Conservation (phyloP, 2,797 vertebrate species). For the Eurystomus glaucurus region DNA sequence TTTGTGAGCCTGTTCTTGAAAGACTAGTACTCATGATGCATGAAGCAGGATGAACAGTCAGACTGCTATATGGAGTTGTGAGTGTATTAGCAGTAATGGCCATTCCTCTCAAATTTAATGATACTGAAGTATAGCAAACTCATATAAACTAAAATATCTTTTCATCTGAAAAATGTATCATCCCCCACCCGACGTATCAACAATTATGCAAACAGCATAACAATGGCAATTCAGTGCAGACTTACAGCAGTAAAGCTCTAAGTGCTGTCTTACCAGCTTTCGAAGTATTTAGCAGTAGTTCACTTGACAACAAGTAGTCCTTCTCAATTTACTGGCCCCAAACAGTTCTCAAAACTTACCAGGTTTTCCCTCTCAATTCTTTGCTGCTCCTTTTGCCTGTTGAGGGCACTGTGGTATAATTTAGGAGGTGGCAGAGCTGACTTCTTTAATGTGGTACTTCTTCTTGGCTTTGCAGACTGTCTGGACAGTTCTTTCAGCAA, state of each 20-base stretch:
- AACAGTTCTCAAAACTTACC: conserved; percentile 83
- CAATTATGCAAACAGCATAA: neutral
- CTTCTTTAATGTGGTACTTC: conserved; percentile 72
- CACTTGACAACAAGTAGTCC: neutral
- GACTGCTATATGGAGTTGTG: neutral
- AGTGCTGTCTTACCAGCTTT: neutral
- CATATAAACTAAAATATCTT: neutral
- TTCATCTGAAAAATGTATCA: neutral
- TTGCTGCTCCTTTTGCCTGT: conserved; percentile 92
- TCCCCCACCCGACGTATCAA: neutral
- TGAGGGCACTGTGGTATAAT: conserved; percentile 89
- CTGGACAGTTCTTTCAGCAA: conserved; percentile 90
- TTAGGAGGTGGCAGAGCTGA: conserved; percentile 38
- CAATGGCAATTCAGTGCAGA: neutral
- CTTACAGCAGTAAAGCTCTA: neutral
- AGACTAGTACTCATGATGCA: neutral
- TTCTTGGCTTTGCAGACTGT: conserved; percentile 81
- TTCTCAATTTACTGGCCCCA: neutral
- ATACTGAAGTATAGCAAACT: neutral
- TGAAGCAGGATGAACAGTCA: neutral
- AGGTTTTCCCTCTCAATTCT: conserved; percentile 94
- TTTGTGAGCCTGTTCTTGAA: neutral
- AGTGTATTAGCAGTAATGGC: neutral
- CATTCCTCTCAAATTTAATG: neutral
- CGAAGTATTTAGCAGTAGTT: neutral